Conservation (phyloP, 2,113 vertebrate species). For the Prochilodus magdalenae region DNA sequence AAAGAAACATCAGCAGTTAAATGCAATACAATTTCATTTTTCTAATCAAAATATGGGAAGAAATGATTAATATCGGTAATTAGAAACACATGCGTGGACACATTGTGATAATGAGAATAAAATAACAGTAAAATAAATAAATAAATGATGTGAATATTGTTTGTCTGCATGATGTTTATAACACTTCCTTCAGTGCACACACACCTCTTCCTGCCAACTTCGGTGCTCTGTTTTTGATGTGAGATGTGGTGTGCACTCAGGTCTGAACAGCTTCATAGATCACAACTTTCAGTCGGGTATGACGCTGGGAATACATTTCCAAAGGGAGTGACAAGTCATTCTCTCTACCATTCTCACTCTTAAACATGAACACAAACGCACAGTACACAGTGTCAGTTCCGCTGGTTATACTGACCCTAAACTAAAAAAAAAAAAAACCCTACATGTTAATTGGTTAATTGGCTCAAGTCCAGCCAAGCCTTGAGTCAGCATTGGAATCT, state of each 20-base stretch:
- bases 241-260: conserved; percentile 29
- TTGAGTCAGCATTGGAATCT: neutral
- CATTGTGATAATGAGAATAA: too few relatives aligned
- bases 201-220: neutral
- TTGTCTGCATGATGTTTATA: too few relatives aligned
- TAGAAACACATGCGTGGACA: too few relatives aligned
- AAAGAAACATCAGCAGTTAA: too few relatives aligned
- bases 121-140: too few relatives aligned
- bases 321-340: conserved; percentile 9
- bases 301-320: conserved; percentile 30
- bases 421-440: too few relatives aligned
- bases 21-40: too few relatives aligned
- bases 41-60: too few relatives aligned
- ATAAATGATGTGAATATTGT: too few relatives aligned
- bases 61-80: too few relatives aligned
- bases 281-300: conserved; percentile 24
- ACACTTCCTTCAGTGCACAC: neutral
- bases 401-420: neutral
- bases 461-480: conserved; percentile 3
- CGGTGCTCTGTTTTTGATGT: conserved; percentile 24
- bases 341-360: neutral
- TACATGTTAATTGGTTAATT: too few relatives aligned
- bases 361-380: neutral
- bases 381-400: conserved; percentile 15
- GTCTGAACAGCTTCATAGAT: conserved; percentile 33